A percentile compares a stretch with the other conserved stretches of the same genome.
Conservation (phyloP, 1,140 invertebrate species). For the Tachypleus tridentatus region DNA sequence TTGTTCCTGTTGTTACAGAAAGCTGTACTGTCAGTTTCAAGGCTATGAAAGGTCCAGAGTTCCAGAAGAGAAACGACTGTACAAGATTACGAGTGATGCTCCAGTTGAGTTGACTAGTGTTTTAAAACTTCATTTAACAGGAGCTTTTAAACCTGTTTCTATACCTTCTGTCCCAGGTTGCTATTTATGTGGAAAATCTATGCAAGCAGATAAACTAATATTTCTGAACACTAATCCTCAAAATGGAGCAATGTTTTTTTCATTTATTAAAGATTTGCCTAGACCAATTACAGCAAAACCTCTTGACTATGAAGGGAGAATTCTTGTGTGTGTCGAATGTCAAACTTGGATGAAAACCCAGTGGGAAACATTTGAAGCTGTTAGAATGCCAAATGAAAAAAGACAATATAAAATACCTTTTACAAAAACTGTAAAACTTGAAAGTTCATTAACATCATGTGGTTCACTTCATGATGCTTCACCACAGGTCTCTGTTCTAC, state of each 20-base stretch:
- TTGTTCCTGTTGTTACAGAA: conserved; percentile 70
- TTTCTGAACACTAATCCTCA: no score
- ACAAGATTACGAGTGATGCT: conserved; percentile 30
- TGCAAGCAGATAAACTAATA: no score
- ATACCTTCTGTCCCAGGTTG: conserved; percentile 16
- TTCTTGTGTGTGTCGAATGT: conserved; percentile 68
- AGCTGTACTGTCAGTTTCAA: conserved; percentile 64
- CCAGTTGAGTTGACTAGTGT: conserved; percentile 10
- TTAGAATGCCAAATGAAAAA: conserved; percentile 65
- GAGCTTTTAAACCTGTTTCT: neutral
- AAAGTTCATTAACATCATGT: no score
- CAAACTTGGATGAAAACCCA: conserved; percentile 66
- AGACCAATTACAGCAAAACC: conserved; percentile 44
- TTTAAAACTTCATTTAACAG: conserved; percentile 13
- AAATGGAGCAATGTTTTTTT: conserved; percentile 54
- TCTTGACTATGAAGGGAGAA: conserved; percentile 48
- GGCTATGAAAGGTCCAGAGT: conserved; percentile 43
- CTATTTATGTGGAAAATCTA: conserved; percentile 31
- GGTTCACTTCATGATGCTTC: no score
- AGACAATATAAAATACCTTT: conserved; percentile 35
- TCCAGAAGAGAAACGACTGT: conserved; percentile 30
- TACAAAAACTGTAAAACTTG: no score
- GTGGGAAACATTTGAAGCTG: conserved; percentile 74
- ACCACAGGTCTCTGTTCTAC: no score
- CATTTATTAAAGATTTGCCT: conserved; percentile 57